Evolutionary conservation across 2,113 vertebrate genomes (phyloP), one percentile per base, ranked within the genome.

Genomic region (Planiliza haematocheilus): DNA sequence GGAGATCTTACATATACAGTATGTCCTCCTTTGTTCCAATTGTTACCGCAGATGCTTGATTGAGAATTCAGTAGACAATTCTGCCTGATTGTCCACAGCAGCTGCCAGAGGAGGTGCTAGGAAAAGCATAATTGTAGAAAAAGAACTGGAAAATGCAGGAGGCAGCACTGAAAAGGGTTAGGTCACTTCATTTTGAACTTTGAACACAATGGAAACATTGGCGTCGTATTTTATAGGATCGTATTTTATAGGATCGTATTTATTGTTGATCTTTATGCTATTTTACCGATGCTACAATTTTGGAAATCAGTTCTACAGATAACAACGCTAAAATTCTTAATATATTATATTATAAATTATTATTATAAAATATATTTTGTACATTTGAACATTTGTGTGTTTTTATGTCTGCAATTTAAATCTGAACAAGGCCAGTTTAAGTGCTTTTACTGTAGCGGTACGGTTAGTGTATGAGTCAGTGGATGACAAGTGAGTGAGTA

Each of bases 21-120:
- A 30, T 30, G 5, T 56, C 41, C 45, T 59, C 52, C 38, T 63
- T 63, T 76, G 39, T 59, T 66, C 1, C 49, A 66, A 12, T 17
- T 36, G 20, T 18, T 46, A 66, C 51, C 45, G 70, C 66, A 82
- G 70, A 79, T 68, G 75, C 61, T 45, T 79, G 70, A 82, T 71
- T 75, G 62, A 64, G 20, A 58, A 74, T 67, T 39, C 41, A 71
- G n/a, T 14, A 20, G 56, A 41, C 4, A 10, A 20, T 59, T 69
- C 56, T 16, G n/a, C 59, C 34, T 53, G 71, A 82, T 72, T 71
- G 36, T 72, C 52, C 58, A 49, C 56, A 49, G 51, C 70, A 13
- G 75, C 70, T 46, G 52, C 70, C 43, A 37, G 53, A 53, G 51
- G 51, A 62, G 73, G 52, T 8, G 2, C 34, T 36, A 0, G 13